These are phyloP conservation scores for Drosophila affinis DNA, from an alignment of 2,888 invertebrate genomes.

Conservation along the genomic window DNA sequence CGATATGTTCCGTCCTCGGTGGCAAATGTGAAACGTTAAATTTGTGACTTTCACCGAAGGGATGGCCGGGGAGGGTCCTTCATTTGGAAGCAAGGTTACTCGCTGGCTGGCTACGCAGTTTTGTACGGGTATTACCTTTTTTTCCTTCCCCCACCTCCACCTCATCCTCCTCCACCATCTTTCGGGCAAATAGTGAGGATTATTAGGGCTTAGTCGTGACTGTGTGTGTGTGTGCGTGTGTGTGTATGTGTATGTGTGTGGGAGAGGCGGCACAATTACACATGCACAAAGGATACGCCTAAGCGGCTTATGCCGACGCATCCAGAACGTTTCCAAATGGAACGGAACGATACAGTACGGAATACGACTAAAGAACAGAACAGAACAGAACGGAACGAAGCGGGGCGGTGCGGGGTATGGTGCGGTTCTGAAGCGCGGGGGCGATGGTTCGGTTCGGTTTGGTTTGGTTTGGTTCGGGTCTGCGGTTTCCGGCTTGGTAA, in stretches of 20 bases:
- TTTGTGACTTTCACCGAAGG: constrained; percentile 48
- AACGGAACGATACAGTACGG: constrained; percentile 32
- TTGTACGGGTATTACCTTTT: constrained; percentile 18
- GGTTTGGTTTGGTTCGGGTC: neutral
- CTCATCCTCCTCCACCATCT: neutral
- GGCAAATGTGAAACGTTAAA: constrained; percentile 47
- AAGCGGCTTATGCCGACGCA: constrained; percentile 68
- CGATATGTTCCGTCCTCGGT: constrained; percentile 17
- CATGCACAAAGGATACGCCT: constrained; percentile 75
- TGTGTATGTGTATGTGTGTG: constrained; percentile 4
- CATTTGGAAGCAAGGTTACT: too few species aligned
- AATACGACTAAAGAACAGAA: constrained; percentile 2
- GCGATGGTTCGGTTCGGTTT: neutral
- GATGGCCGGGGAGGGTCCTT: constrained; percentile 23
- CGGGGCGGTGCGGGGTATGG: neutral
- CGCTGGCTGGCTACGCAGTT: constrained; percentile 21
- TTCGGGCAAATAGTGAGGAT: constrained; percentile 69
- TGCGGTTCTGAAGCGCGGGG: neutral
- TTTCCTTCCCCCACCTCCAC: neutral
- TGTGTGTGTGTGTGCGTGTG: constrained; percentile 30
- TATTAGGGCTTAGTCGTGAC: constrained; percentile 66
- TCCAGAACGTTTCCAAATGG: constrained; percentile 44
- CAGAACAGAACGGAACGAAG: neutral
- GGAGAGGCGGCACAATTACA: constrained; percentile 39
- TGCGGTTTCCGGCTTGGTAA: constrained; percentile 69